phyloP scores from a whole-genome alignment of 2,797 vertebrate genomes.

The Neostethus bicornis region DNA sequence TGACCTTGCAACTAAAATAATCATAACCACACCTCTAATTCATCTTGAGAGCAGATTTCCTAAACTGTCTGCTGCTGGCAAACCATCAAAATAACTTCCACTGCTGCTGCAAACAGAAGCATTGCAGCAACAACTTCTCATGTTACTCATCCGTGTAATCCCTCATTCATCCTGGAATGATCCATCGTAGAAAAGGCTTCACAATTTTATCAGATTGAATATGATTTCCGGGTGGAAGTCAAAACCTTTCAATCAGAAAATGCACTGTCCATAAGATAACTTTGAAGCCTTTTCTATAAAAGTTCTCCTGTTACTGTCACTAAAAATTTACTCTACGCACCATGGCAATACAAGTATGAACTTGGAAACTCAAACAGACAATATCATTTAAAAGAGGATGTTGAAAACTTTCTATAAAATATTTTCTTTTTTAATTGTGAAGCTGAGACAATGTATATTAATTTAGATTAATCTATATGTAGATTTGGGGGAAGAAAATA shows the following conservation, averaged over 20 bases:
- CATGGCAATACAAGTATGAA: constrained; percentile 4
- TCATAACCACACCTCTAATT: constrained; percentile 21
- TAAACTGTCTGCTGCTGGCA: constrained; percentile 18
- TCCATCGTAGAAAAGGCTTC: no score
- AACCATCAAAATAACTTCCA: constrained; percentile 26
- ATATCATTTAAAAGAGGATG: constrained; percentile 7
- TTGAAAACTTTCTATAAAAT: constrained; percentile 21
- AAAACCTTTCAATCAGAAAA: no score
- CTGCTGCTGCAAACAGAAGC: constrained; percentile 8
- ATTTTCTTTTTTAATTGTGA: no score
- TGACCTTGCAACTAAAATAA: constrained; percentile 18
- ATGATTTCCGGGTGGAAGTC: no score
- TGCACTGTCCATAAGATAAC: no score
- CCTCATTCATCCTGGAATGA: no score
- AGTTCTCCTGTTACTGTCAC: neutral
- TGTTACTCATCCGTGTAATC: no score
- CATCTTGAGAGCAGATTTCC: constrained; percentile 13
- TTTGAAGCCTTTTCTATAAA: no score
- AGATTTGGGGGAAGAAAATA: no score
- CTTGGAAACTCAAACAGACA: constrained; percentile 9
- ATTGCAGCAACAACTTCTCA: constrained; percentile 13
- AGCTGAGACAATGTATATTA: no score
- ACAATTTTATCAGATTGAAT: no score
- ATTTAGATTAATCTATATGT: no score
- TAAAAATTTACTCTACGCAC: constrained; percentile 22